Evolutionary conservation across 2,113 vertebrate genomes (phyloP), one percentile per base, ranked within the genome.

Genomic region (Zosterops pallidus): DNA sequence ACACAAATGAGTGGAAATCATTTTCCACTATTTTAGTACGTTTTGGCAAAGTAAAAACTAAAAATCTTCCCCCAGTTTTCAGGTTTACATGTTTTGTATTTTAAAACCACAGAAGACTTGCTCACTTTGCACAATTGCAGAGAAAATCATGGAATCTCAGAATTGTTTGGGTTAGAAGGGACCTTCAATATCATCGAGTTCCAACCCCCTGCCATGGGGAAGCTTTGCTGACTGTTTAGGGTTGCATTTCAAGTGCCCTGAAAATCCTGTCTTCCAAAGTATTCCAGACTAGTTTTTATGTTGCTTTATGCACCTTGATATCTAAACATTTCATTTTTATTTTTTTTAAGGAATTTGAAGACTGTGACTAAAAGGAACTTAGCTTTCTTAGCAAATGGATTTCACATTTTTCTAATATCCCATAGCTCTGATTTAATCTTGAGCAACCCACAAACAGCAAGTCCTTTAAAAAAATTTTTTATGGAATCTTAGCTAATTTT

Each of bases 401-500:
- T 89, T 86, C 64, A 53, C 39, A 5, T 83, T 90, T 94, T 88
- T 47, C 83, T 11, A 47, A 60, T 55, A 82, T 9, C 18, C 25
- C 46, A 28, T 3, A 28, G 46, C 37, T 92, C 60, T 49, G 28
- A 59, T 85, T 93, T 76, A 13, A 78, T 50, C 57, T 86, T n/a
- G 2, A n/a, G 41, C 39, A 28, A 59, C 31, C 79, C 41, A 83
- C 12, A 22, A 96, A 91, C 3, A 83, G 13, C 57, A 33, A 83
- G 18, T 18, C 42, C 44, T 80, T 47, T 75, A 50, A 49, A 39
- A 12, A 12, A 4, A 7, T 13, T 49, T 49, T 49, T 89, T 83
- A 52, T 50, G 87, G 75, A 86, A 86, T 49, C 33, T 94, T 56
- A 69, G 83, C 82, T 86, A 12, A 96, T 95, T 95, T 96, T 77